Evolutionary conservation across 2,888 invertebrate genomes (phyloP).

Genomic region (Cheiracanthium punctorium): DNA sequence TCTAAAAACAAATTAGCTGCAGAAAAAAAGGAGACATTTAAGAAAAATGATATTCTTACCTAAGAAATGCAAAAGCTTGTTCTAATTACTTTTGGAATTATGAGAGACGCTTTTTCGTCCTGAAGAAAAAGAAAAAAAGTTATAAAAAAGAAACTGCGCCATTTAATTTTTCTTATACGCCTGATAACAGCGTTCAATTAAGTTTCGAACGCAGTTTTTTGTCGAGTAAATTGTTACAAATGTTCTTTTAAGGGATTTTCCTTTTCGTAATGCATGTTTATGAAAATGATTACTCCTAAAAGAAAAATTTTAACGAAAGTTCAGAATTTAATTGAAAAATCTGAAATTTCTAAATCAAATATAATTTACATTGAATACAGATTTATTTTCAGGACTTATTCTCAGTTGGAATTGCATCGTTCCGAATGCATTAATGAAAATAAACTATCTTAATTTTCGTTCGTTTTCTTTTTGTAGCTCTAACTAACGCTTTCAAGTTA

Average conservation of each 20-base stretch:
- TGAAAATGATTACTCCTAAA: background rate
- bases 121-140: conserved; percentile 16
- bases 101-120: conserved; percentile 34
- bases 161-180: conserved; percentile 28
- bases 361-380: too few relatives aligned
- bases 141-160: conserved; percentile 5
- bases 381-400: too few relatives aligned
- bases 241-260: background rate
- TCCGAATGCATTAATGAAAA: too few relatives aligned
- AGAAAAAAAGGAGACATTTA: conserved; percentile 27
- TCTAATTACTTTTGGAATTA: conserved; percentile 56
- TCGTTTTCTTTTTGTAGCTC: too few relatives aligned
- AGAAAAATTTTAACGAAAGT: too few relatives aligned
- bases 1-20: conserved; percentile 17
- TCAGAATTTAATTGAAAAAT: too few relatives aligned
- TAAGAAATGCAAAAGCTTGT: conserved; percentile 37
- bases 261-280: background rate
- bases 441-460: too few relatives aligned
- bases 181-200: conserved; percentile 2
- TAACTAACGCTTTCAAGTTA: too few relatives aligned
- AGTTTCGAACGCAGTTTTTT: background rate
- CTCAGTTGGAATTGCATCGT: too few relatives aligned
- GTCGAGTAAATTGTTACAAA: background rate
- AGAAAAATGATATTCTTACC: conserved; percentile 40
- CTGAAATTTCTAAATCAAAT: too few relatives aligned